Conservation (phyloP, 1,140 invertebrate genomes). For the Drosophila kepulauana region DNA sequence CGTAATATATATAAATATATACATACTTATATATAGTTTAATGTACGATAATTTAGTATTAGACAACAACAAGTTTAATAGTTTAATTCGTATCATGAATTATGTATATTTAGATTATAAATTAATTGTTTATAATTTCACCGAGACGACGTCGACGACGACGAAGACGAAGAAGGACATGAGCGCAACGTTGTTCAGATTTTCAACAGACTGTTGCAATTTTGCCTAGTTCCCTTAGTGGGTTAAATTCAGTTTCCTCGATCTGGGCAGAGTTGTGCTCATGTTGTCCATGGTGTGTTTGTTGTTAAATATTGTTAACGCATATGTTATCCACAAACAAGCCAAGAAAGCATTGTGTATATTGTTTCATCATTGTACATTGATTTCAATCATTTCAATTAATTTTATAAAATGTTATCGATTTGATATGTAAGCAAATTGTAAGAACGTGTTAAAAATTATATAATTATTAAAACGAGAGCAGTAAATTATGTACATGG, state of each 20-base stretch:
- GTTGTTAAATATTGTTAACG: constrained; percentile 28
- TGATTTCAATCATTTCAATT: constrained; percentile 52
- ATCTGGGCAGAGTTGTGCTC: constrained; percentile 50
- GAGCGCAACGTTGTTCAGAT: constrained; percentile 50
- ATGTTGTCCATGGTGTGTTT: constrained; percentile 38
- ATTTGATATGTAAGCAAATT: constrained; percentile 66
- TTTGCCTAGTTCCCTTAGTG: constrained; percentile 80
- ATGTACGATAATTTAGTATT: constrained; percentile 56
- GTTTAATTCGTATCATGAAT: constrained; percentile 39
- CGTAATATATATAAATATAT: constrained; percentile 42
- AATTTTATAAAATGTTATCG: constrained; percentile 64
- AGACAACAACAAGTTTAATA: constrained; percentile 43
- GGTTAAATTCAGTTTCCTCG: constrained; percentile 75
- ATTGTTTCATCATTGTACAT: constrained; percentile 64
- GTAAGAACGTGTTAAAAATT: constrained; percentile 60
- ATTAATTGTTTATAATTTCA: constrained; percentile 7
- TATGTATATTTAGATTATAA: constrained; percentile 28
- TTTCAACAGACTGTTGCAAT: constrained; percentile 69
- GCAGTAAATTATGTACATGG: constrained; percentile 48
- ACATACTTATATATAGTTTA: constrained; percentile 32
- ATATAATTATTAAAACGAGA: constrained; percentile 38
- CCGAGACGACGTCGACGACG: constrained; percentile 8
- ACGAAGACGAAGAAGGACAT: not conserved
- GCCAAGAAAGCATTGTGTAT: constrained; percentile 56
- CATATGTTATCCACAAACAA: constrained; percentile 35